Conservation (phyloP, 2,888 invertebrate species). For the Orthonevra nobilis region DNA sequence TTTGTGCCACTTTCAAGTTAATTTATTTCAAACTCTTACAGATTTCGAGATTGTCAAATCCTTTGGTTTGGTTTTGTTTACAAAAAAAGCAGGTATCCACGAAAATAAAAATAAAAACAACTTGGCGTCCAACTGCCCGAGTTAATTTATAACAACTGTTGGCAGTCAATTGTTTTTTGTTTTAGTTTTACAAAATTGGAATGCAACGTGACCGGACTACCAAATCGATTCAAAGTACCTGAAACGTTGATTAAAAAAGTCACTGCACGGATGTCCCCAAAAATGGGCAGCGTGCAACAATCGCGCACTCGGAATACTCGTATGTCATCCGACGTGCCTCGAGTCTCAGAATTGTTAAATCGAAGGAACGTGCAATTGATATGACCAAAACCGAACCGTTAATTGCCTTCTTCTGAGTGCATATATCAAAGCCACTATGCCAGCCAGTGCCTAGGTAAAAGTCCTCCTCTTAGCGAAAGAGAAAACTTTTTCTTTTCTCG, state of each 20-base stretch:
- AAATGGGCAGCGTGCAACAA: conserved; percentile 18
- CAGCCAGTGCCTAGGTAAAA: conserved; percentile 9
- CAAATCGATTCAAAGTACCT: conserved; percentile 21
- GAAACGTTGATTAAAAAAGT: conserved; percentile 46
- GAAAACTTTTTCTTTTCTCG: conserved; percentile 55
- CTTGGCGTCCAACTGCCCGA: conserved; percentile 22
- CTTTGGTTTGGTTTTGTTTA: conserved; percentile 27
- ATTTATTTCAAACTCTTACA: conserved; percentile 2
- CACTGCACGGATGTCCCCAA: conserved; percentile 62
- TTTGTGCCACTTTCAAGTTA: not conserved
- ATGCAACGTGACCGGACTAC: conserved; percentile 56
- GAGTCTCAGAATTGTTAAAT: conserved; percentile 24
- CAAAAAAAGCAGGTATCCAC: conserved; percentile 46
- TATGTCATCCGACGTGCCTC: conserved; percentile 56
- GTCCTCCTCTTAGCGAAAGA: conserved; percentile 57
- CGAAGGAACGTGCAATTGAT: conserved; percentile 45
- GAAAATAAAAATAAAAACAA: too few species aligned
- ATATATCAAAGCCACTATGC: conserved; percentile 42
- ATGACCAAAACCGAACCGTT: conserved; percentile 60
- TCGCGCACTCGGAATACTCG: conserved; percentile 28
- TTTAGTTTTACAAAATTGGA: conserved; percentile 38
- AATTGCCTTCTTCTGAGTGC: conserved; percentile 28
- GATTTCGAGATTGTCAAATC: conserved; percentile 37
- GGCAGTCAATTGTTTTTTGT: conserved; percentile 19
- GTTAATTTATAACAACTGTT: conserved; percentile 39